These are phyloP conservation scores for Macrosiphum euphorbiae DNA, from an alignment of 2,888 invertebrate genomes.

Conservation along the genomic window DNA sequence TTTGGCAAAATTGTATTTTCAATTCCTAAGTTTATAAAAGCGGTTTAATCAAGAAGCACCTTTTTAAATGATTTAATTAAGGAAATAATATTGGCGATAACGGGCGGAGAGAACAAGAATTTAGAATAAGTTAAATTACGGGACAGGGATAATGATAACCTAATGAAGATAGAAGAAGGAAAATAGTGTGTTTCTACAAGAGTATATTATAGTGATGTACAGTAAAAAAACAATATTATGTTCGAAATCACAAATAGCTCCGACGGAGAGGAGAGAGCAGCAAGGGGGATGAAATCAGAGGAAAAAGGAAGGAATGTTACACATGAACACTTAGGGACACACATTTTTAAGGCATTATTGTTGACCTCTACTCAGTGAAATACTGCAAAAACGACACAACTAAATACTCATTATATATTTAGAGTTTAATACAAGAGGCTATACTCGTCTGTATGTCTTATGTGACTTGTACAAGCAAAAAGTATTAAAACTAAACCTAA, in stretches of 20 bases:
- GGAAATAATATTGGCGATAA: not conserved
- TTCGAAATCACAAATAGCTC: not conserved
- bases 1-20: too few relatives aligned
- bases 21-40: too few relatives aligned
- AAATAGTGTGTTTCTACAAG: not conserved
- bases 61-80: too few relatives aligned
- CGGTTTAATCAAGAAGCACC: too few relatives aligned
- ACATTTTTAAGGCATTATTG: not conserved
- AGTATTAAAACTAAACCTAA: not conserved
- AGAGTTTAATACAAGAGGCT: not conserved
- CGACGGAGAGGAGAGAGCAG: not conserved
- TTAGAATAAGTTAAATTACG: not conserved
- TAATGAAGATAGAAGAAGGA: not conserved
- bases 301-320: not conserved
- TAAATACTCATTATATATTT: not conserved
- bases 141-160: not conserved
- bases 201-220: not conserved
- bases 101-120: not conserved
- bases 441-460: not conserved
- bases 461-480: not conserved
- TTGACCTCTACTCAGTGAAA: not conserved
- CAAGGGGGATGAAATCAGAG: not conserved
- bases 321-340: not conserved
- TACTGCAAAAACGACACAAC: not conserved
- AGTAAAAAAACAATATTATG: not conserved